Evolutionary conservation across 2,888 invertebrate genomes (phyloP).

Genomic region (Ennomos fuscantarius): DNA sequence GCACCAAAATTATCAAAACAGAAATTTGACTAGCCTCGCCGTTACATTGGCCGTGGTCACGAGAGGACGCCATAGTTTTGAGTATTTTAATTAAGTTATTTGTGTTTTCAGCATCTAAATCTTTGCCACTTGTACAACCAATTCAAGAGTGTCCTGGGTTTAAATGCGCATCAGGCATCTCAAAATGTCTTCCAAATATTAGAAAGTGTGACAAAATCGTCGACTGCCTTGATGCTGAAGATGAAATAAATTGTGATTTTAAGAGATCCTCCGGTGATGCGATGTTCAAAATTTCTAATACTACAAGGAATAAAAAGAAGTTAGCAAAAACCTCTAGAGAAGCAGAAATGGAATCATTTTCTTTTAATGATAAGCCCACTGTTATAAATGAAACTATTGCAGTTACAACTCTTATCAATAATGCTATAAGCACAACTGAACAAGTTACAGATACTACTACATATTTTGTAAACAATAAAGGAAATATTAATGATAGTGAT

Average conservation of each 20-base stretch:
- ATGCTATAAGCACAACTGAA: conserved; percentile 4
- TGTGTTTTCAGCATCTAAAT: conserved; percentile 67
- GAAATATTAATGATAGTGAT: neutral
- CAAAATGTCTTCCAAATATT: conserved; percentile 88
- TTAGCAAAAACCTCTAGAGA: conserved; percentile 28
- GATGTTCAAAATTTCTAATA: conserved; percentile 2
- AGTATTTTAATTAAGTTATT: neutral
- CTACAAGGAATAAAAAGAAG: conserved; percentile 11
- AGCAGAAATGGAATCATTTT: conserved; percentile 7
- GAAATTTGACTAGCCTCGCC: too few relatives aligned
- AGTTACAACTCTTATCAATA: neutral
- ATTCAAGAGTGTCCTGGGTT: conserved; percentile 89
- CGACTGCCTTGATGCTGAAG: conserved; percentile 92
- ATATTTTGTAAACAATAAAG: neutral
- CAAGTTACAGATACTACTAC: neutral
- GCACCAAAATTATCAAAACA: too few relatives aligned
- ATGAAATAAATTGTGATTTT: conserved; percentile 88
- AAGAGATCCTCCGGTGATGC: conserved; percentile 40
- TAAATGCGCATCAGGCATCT: conserved; percentile 87
- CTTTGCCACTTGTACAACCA: conserved; percentile 79
- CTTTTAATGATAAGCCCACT: conserved; percentile 1
- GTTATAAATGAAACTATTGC: neutral
- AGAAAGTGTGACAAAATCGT: conserved; percentile 89
- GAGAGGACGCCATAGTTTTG: too few relatives aligned
- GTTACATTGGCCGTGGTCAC: too few relatives aligned